phyloP scores from a whole-genome alignment of 2,888 invertebrate genomes.

The Drosophila incognita region DNA sequence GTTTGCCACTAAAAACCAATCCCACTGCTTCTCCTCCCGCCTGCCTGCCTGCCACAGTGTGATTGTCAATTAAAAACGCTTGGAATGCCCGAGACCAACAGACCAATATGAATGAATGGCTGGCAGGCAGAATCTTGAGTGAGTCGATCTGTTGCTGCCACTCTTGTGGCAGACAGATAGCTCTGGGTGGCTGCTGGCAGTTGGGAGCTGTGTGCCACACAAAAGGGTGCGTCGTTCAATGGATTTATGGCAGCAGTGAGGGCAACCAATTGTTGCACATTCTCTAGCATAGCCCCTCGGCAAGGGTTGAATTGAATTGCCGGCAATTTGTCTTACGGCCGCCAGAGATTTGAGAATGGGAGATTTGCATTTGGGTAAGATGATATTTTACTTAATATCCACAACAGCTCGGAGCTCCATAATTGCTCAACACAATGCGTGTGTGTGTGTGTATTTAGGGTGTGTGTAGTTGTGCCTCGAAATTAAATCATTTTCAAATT shows the following conservation, averaged over 20 bases:
- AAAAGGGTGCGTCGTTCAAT: conserved; percentile 47
- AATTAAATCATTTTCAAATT: conserved; percentile 18
- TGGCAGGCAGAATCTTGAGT: conserved; percentile 21
- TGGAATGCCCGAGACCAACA: conserved; percentile 37
- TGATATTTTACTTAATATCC: conserved; percentile 43
- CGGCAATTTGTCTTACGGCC: conserved; percentile 56
- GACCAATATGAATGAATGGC: conserved; percentile 54
- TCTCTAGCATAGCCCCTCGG: neutral
- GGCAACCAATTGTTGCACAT: conserved; percentile 62
- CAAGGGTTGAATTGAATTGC: conserved; percentile 59
- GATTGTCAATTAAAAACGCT: conserved; percentile 73
- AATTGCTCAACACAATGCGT: conserved; percentile 44
- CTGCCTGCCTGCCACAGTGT: conserved; percentile 40
- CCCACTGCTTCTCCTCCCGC: neutral
- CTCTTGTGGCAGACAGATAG: conserved; percentile 25
- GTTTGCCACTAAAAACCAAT: conserved; percentile 35
- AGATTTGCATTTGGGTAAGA: conserved; percentile 25
- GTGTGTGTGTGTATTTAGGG: neutral
- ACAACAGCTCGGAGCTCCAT: conserved; percentile 22
- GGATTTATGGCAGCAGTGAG: conserved; percentile 48
- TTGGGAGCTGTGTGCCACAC: conserved; percentile 17
- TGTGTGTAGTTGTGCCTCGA: neutral
- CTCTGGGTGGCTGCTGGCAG: neutral
- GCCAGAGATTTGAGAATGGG: conserved; percentile 10
- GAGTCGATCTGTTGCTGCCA: conserved; percentile 43